Conservation (phyloP, 2,113 vertebrate species). For the Agapornis roseicollis region DNA sequence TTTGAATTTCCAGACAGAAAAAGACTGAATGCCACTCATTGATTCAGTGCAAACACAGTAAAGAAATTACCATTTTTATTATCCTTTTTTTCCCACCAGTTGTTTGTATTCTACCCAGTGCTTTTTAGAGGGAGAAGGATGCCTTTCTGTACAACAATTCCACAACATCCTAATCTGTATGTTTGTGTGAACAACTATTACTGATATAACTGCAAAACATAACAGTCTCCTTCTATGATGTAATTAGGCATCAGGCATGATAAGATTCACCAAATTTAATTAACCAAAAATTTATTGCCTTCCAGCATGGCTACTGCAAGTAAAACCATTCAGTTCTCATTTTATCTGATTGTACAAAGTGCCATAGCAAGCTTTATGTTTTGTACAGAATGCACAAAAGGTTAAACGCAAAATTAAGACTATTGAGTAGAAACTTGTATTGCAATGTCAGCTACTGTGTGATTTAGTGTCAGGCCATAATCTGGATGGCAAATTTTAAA, state of each 20-base stretch:
- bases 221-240: neutral
- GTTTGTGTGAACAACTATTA: neutral
- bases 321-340: neutral
- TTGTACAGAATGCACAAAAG: neutral
- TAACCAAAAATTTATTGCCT: neutral
- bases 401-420: neutral
- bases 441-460: neutral
- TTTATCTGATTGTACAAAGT: neutral
- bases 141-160: neutral
- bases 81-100: neutral
- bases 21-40: neutral
- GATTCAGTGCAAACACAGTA: neutral
- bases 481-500: neutral
- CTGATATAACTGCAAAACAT: neutral
- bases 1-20: neutral
- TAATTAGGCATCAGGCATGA: neutral
- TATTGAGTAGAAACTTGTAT: neutral
- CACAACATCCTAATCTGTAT: neutral
- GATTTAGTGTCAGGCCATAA: neutral
- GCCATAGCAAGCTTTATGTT: neutral
- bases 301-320: neutral
- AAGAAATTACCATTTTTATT: neutral
- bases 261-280: neutral
- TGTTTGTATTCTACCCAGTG: neutral
- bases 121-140: neutral